Evolutionary conservation across 2,113 vertebrate genomes (phyloP), one percentile per base, ranked within the genome.

Genomic region (Daubentonia madagascariensis): DNA sequence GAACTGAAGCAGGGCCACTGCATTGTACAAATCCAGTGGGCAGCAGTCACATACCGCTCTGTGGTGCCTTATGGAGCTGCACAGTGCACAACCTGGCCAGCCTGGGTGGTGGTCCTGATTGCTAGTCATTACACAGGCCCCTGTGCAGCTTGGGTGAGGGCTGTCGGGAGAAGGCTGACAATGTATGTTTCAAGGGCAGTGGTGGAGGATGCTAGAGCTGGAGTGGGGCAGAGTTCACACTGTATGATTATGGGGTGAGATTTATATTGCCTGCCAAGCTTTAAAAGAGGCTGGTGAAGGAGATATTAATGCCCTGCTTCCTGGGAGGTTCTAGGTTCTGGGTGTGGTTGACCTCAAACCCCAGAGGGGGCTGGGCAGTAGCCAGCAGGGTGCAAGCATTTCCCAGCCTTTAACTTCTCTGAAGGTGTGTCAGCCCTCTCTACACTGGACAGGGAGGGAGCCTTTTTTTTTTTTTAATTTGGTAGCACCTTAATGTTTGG

Each of bases 301-400:
- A 91, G 90, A 79, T 57, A 84, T 45, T 48, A 54, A 67, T 45
- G 57, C 17, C 37, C 4, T 96, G 73, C 73, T 97, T 96, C 84
- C 61, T 93, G 70, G 79, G 43, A 92, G 84, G 63, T 30, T 96
- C 80, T 4, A 63, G 48, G 35, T 89, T 83, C 81, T 63, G 43
- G 91, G 89, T 88, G 68, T 95, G 94, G 91, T 73, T 94, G 89
- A 70, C 61, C 83, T 98, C 43, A 92, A 88, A 96, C 61, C 83
- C 57, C n/a, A 94, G 68, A 95, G 48, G 8, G 59, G 45, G 11
- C 54, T 79, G 57, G 73, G 86, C 37, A 57, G 37, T 79, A 84
- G 48, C 37, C 85, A 80, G 20, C 54, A 89, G 50, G 37, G 32
- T 37, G 54, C 9, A 76, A 40, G 52, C 30, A 84, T 75, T 90